Evolutionary conservation across 2,113 vertebrate species (phyloP).

Genomic region (Xenotilapia caudafasciata): DNA sequence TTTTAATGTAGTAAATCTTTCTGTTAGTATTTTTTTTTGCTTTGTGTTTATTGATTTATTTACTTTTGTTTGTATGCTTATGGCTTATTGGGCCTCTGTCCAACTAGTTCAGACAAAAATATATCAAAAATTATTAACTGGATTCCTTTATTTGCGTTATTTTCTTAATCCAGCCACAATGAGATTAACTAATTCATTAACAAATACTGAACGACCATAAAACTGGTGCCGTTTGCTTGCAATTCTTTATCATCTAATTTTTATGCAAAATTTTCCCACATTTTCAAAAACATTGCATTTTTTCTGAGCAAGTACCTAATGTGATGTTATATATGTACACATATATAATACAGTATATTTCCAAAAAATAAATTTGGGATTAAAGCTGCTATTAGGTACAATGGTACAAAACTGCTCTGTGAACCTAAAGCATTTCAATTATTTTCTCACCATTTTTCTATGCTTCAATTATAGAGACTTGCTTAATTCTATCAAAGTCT

Average conservation of each 20-base stretch:
- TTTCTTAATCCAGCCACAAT: not conserved
- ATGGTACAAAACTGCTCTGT: not conserved
- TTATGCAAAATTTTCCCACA: not conserved
- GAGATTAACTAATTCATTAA: not conserved
- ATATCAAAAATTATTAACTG: not conserved
- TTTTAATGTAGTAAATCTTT: not conserved
- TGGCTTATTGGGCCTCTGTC: not conserved
- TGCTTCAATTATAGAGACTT: not conserved
- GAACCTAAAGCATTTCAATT: not conserved
- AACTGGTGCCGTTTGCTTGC: not conserved
- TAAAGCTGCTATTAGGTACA: not conserved
- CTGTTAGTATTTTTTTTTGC: not conserved
- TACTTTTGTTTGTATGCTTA: not conserved
- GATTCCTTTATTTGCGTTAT: not conserved
- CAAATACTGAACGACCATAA: not conserved
- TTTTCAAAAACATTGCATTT: not conserved
- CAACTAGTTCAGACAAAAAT: not conserved
- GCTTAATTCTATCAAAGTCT: not conserved
- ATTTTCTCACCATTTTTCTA: not conserved
- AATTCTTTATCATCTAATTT: not conserved
- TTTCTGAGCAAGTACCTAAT: not conserved
- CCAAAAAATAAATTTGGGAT: rapidly evolving
- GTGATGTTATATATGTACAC: not conserved
- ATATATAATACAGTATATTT: not conserved
- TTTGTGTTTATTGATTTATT: not conserved